Conservation (phyloP, 1,140 invertebrate species). For the Parasteatoda tepidariorum region DNA sequence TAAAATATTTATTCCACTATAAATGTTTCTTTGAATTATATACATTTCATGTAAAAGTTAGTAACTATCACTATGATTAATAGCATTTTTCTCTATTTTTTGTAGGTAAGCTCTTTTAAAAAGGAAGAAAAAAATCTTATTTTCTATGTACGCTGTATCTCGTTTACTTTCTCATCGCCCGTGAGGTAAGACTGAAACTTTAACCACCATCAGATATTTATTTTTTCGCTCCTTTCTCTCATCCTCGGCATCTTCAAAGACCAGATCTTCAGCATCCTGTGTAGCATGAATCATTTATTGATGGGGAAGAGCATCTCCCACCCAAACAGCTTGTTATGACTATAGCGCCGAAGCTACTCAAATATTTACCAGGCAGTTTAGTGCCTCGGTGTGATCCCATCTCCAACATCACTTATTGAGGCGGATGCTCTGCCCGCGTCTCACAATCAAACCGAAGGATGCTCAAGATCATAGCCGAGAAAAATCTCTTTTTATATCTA, state of each 20-base stretch:
- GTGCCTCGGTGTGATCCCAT: slow-evolving; percentile 49
- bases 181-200: slow-evolving; percentile 55
- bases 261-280: neutral
- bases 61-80: neutral
- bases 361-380: slow-evolving; percentile 58
- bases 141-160: slow-evolving; percentile 1
- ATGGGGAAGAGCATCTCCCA: slow-evolving; percentile 40
- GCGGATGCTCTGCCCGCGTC: slow-evolving; percentile 41
- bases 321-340: slow-evolving; percentile 53
- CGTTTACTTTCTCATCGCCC: slow-evolving; percentile 51
- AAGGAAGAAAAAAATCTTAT: neutral
- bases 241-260: slow-evolving; percentile 1
- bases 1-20: too few relatives aligned
- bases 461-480: neutral
- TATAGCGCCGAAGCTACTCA: slow-evolving; percentile 54
- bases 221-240: slow-evolving; percentile 39
- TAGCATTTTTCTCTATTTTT: neutral
- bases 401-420: slow-evolving; percentile 57
- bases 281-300: slow-evolving; percentile 59
- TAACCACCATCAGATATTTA: slow-evolving; percentile 57
- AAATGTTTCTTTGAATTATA: too few relatives aligned
- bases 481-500: neutral
- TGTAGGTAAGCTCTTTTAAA: neutral
- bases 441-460: slow-evolving; percentile 47
- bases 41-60: neutral